phyloP scores from a whole-genome alignment of 2,888 invertebrate genomes.

The Drosophila subquinaria region DNA sequence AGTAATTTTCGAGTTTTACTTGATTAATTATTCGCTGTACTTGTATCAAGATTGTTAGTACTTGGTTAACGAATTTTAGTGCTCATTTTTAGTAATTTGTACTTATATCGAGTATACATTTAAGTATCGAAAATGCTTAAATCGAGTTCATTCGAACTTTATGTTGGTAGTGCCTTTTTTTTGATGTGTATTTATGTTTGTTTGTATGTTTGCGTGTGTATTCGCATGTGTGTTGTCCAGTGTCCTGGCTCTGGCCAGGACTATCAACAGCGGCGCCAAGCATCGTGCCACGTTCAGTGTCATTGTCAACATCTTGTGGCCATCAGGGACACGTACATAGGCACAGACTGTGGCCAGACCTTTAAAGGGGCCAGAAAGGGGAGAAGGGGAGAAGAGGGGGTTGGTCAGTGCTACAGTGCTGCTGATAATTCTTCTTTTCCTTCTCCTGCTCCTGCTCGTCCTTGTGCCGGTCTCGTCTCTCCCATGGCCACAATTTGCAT shows the following conservation, averaged over 20 bases:
- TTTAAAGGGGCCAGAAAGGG: background rate
- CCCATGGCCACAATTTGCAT: constrained; percentile 72
- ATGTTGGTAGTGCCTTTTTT: background rate
- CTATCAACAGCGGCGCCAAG: constrained; percentile 14
- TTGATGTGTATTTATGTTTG: background rate
- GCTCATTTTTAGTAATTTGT: too few species aligned
- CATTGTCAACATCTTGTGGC: constrained; percentile 79
- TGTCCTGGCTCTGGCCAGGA: background rate
- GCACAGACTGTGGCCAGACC: constrained; percentile 4
- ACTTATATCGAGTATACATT: too few species aligned
- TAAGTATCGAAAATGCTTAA: too few species aligned
- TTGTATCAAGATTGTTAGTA: too few species aligned
- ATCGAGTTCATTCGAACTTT: too few species aligned
- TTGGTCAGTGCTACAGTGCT: background rate
- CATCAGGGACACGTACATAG: constrained; percentile 71
- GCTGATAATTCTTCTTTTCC: background rate
- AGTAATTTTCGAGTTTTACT: too few species aligned
- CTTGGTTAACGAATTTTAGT: too few species aligned
- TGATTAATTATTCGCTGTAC: too few species aligned
- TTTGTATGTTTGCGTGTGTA: background rate
- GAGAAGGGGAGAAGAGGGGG: background rate
- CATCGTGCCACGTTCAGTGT: constrained; percentile 71
- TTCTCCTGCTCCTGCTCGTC: background rate
- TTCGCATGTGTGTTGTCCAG: constrained; percentile 15
- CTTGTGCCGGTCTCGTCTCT: background rate